Percentiles rank a stretch among this genome's conserved stretches.
phyloP scores from a whole-genome alignment of 2,113 vertebrate genomes.

The Tyrannus savana region DNA sequence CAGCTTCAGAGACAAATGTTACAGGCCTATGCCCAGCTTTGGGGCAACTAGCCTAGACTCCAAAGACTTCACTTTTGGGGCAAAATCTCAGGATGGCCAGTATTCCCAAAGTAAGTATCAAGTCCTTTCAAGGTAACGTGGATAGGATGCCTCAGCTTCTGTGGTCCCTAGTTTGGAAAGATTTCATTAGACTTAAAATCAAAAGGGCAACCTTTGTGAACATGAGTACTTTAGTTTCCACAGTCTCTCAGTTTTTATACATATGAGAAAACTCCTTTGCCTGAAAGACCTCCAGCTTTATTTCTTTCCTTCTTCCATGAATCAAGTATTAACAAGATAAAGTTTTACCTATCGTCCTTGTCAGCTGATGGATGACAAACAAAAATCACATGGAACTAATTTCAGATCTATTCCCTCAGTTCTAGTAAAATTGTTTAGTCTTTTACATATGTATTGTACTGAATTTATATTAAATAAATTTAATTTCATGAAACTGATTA shows the following conservation, averaged over 20 bases:
- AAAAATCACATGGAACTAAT: not conserved
- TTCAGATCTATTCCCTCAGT: not conserved
- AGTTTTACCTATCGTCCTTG: not conserved
- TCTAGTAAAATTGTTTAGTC: not conserved
- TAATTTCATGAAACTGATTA: not conserved
- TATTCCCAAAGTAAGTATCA: not conserved
- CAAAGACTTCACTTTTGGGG: not conserved
- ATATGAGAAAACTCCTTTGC: not conserved
- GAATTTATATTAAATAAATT: constrained; percentile 18
- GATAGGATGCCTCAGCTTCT: not conserved
- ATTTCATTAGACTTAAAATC: not conserved
- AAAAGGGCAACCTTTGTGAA: not conserved
- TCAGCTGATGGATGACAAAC: not conserved
- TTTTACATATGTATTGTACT: not conserved
- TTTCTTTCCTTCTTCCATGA: not conserved
- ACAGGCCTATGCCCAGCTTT: not conserved
- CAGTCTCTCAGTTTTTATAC: not conserved
- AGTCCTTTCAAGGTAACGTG: not conserved
- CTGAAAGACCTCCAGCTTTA: not conserved
- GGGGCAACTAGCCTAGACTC: not conserved
- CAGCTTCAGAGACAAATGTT: not conserved
- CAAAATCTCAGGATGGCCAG: not conserved
- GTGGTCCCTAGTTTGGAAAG: not conserved
- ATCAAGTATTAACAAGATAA: not conserved
- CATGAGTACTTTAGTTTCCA: not conserved